Percentiles rank a stretch among this genome's conserved stretches.
These are phyloP conservation scores for Patagioenas fasciata DNA, from an alignment of 2,113 vertebrate species.

Conservation along the genomic window DNA sequence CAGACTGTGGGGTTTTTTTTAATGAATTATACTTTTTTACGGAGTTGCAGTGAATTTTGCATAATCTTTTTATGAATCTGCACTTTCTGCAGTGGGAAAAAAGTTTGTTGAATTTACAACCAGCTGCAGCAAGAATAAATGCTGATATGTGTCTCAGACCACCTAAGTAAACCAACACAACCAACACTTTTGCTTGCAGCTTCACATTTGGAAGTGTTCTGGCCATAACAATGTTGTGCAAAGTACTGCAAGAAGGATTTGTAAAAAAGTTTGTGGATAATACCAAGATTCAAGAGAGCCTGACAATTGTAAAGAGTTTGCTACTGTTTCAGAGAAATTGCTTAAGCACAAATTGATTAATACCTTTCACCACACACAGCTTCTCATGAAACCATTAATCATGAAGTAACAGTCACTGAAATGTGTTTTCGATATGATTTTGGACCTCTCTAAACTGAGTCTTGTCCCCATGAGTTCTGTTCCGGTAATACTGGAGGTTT, in stretches of 20 bases:
- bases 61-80: not conserved
- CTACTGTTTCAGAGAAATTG: not conserved
- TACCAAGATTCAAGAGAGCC: not conserved
- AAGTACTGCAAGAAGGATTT: not conserved
- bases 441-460: not conserved
- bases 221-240: not conserved
- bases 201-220: not conserved
- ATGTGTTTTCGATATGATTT: not conserved
- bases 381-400: not conserved
- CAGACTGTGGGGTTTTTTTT: not conserved
- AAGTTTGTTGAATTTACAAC: not conserved
- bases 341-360: not conserved
- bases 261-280: not conserved
- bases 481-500: not conserved
- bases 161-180: not conserved
- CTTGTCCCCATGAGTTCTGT: not conserved
- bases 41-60: not conserved
- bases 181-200: not conserved
- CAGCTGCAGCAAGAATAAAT: not conserved
- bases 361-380: not conserved
- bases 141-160: not conserved
- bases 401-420: not conserved
- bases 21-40: not conserved
- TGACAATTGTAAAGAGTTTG: not conserved
- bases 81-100: not conserved